These are phyloP conservation scores for Pseudonaja textilis DNA, from an alignment of 2,113 vertebrate species.

Conservation along the genomic window DNA sequence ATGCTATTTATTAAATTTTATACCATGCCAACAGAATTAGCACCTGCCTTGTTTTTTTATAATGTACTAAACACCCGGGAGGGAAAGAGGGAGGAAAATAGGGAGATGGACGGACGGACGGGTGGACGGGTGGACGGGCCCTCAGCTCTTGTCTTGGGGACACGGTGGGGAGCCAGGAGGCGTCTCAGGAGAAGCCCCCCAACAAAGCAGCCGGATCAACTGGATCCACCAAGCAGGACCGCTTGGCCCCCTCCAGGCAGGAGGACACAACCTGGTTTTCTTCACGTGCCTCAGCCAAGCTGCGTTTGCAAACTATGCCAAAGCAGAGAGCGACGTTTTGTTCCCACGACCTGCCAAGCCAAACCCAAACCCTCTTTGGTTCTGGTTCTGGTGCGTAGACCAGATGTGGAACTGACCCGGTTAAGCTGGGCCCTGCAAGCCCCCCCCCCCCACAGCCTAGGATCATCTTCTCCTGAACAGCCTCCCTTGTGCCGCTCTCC, in stretches of 20 bases:
- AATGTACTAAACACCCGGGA: not conserved
- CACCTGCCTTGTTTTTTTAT: not conserved
- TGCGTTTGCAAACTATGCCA: not conserved
- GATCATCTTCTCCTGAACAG: not conserved
- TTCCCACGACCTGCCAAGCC: not conserved
- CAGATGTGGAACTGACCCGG: not conserved
- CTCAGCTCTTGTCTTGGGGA: not conserved
- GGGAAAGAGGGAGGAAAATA: not conserved
- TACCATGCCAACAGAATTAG: not conserved
- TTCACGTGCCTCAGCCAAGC: not conserved
- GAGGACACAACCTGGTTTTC: not conserved
- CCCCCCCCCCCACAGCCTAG: too few relatives aligned
- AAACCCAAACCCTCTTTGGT: not conserved
- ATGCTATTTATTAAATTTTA: constrained; percentile 8
- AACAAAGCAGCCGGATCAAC: not conserved
- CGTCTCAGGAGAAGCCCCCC: not conserved
- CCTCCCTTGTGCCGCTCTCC: not conserved
- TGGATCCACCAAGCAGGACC: not conserved
- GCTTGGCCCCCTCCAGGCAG: not conserved
- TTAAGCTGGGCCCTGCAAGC: not conserved
- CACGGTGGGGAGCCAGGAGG: too few relatives aligned
- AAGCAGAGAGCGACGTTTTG: not conserved
- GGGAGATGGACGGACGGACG: too few relatives aligned
- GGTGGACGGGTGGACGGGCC: too few relatives aligned
- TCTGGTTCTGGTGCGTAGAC: not conserved